phyloP scores from a whole-genome alignment of 2,797 vertebrate genomes.

The Muscicapa striata region DNA sequence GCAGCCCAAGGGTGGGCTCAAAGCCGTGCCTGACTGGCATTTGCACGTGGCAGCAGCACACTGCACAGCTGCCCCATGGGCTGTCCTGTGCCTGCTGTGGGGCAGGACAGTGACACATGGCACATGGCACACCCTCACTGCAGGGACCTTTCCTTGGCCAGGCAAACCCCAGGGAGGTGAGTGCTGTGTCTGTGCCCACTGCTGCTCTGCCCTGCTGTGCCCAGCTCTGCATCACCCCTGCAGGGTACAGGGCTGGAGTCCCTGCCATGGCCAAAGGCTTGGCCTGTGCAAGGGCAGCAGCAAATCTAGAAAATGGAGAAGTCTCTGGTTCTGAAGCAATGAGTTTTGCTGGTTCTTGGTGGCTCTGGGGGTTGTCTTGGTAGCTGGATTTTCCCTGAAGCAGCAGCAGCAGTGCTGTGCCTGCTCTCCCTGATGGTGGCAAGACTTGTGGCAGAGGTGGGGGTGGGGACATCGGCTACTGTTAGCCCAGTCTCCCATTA shows the following conservation, averaged over 20 bases:
- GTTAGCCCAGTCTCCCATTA: background rate
- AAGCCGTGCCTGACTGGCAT: rapidly evolving
- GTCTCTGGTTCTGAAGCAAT: background rate
- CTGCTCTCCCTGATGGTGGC: background rate
- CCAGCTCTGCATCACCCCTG: background rate
- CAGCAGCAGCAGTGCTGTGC: background rate
- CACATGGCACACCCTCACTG: rapidly evolving
- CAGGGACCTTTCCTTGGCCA: background rate
- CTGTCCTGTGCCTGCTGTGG: background rate
- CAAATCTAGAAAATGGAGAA: background rate
- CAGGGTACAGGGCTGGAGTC: rapidly evolving
- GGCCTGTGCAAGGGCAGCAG: background rate
- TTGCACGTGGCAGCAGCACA: rapidly evolving
- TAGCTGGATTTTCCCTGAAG: background rate
- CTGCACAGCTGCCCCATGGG: rapidly evolving
- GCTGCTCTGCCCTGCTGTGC: background rate
- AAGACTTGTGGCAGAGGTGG: background rate
- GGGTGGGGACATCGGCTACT: background rate
- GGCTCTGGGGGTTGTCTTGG: rapidly evolving
- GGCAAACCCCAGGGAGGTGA: rapidly evolving
- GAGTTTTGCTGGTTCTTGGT: background rate
- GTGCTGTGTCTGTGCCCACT: rapidly evolving
- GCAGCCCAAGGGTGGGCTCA: background rate
- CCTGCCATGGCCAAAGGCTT: rapidly evolving
- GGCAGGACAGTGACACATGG: background rate